Percentiles rank a stretch among this genome's conserved stretches.
Evolutionary conservation across 1,140 invertebrate genomes (phyloP).

Genomic region (Hetaerina americana): DNA sequence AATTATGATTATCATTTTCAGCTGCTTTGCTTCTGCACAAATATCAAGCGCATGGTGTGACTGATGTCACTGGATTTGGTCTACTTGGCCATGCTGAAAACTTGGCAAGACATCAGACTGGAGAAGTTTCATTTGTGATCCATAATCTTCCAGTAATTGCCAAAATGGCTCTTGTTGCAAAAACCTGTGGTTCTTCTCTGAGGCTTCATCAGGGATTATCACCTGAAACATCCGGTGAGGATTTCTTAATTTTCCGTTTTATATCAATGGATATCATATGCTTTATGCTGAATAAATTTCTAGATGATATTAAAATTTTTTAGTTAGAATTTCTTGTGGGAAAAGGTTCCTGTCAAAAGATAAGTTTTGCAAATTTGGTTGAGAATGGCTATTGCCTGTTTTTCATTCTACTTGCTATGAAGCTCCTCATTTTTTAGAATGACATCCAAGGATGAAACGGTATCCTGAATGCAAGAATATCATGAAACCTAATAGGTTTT

Average conservation of each 20-base stretch:
- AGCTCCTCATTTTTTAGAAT: too few relatives aligned
- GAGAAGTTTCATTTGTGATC: slow-evolving; percentile 95
- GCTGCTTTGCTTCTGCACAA: slow-evolving; percentile 93
- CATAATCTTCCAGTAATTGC: slow-evolving; percentile 94
- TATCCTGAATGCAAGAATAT: too few relatives aligned
- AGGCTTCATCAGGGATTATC: slow-evolving; percentile 87
- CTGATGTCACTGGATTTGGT: slow-evolving; percentile 95
- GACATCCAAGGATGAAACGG: too few relatives aligned
- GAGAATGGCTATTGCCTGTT: too few relatives aligned
- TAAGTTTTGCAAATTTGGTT: too few relatives aligned
- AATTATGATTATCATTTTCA: slow-evolving; percentile 25
- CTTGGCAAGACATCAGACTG: slow-evolving; percentile 89
- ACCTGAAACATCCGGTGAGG: slow-evolving; percentile 57
- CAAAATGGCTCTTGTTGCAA: slow-evolving; percentile 93
- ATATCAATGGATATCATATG: background rate
- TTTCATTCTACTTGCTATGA: too few relatives aligned
- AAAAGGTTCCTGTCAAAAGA: too few relatives aligned
- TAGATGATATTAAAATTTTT: background rate
- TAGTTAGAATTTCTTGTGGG: background rate
- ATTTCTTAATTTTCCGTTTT: background rate
- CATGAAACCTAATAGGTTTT: too few relatives aligned
- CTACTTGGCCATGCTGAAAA: slow-evolving; percentile 93
- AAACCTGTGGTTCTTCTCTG: slow-evolving; percentile 91
- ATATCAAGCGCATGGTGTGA: slow-evolving; percentile 94
- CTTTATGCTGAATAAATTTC: slow-evolving; percentile 1